Conservation (phyloP, 2,797 vertebrate species). For the Leucoraja ocellata region DNA sequence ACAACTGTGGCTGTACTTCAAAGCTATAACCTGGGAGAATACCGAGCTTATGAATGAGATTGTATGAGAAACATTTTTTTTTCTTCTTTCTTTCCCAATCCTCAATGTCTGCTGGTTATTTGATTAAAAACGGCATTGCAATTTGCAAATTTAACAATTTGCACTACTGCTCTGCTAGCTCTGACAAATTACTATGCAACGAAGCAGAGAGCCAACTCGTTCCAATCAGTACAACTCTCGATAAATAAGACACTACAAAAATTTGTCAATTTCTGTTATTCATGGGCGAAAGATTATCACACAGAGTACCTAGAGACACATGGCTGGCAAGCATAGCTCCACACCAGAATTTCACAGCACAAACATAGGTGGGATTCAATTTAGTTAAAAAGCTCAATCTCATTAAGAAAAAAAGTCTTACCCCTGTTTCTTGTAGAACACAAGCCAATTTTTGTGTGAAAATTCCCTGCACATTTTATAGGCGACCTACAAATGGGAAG, state of each 20-base stretch:
- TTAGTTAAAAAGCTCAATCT: not conserved
- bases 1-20: not conserved
- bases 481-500: slow-evolving; percentile 50
- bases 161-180: not conserved
- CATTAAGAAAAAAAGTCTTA: slow-evolving; percentile 51
- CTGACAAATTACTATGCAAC: not conserved
- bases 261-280: not conserved
- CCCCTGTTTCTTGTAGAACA: slow-evolving; percentile 86
- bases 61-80: not conserved
- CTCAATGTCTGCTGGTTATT: not conserved
- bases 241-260: not conserved
- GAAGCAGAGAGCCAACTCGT: not conserved
- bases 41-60: no score
- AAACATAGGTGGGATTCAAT: not conserved
- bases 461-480: slow-evolving; percentile 91
- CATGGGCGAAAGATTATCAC: not conserved
- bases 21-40: not conserved
- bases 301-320: not conserved
- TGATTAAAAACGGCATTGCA: not conserved
- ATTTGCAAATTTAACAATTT: not conserved
- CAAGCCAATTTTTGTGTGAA: slow-evolving; percentile 90
- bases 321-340: not conserved
- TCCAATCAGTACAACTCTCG: not conserved
- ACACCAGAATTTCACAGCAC: not conserved
- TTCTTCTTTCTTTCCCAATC: not conserved